Evolutionary conservation across 53 echinoderm and acorn worm species (phyloP).

Genomic region (Actinopyga echinites): DNA sequence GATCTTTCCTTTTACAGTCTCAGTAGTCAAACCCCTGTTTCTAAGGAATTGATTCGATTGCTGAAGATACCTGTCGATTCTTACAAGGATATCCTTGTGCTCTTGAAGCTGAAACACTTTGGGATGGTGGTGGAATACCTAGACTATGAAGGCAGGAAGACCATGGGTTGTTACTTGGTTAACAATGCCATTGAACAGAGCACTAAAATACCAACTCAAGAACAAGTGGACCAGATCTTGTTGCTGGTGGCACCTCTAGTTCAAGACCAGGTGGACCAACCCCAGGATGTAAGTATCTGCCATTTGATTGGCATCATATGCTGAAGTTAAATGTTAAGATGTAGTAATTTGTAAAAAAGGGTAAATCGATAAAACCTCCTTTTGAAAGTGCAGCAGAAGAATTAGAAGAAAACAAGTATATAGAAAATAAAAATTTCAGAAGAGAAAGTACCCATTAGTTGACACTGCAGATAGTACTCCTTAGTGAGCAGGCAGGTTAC

Average conservation of each 20-base stretch:
- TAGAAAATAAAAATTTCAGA: too few species aligned
- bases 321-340: too few species aligned
- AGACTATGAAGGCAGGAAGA: conserved; percentile 85
- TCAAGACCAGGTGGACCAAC: conserved; percentile 91
- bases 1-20: conserved; percentile 43
- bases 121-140: conserved; percentile 85
- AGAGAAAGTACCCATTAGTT: too few species aligned
- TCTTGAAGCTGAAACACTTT: conserved; percentile 79
- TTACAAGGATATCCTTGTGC: conserved; percentile 87
- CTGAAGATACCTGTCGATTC: conserved; percentile 95
- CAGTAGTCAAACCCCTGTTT: conserved; percentile 73
- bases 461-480: too few species aligned
- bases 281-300: conserved; percentile 72
- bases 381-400: too few species aligned
- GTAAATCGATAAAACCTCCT: too few species aligned
- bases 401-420: too few species aligned
- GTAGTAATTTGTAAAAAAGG: too few species aligned
- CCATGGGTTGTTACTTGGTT: conserved; percentile 75
- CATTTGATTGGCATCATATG: too few species aligned
- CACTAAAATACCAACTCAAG: conserved; percentile 64
- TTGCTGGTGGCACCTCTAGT: conserved; percentile 81
- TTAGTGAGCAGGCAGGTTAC: too few species aligned
- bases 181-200: conserved; percentile 88
- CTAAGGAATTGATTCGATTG: conserved; percentile 91
- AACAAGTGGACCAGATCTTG: conserved; percentile 85